Base-by-base conservation (phyloP, 1,140 invertebrate genomes). In the Magallana gigas region DNA sequence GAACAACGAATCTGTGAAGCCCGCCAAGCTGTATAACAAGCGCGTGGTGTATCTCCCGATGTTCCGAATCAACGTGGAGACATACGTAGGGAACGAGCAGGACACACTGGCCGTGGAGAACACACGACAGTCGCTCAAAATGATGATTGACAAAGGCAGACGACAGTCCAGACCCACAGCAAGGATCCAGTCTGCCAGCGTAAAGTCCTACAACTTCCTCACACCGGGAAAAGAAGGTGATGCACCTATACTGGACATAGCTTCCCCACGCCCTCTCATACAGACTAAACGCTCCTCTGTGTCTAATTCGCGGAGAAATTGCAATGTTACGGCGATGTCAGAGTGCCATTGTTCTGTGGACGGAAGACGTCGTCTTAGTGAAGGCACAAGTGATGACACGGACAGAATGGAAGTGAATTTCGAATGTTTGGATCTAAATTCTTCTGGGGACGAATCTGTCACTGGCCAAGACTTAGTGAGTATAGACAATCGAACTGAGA, bases 51-150 rank as follows among this genome's bases (percentile, higher is more conserved):
- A 90, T 57, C 80, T 91, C 9, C 91, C 91, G 57, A 87, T 90
- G 84, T 91, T 90, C 82, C 83, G 85, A 84, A 88, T 91, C 29
- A 91, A 91, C 68, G 82, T 91, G 57, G 85, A 88, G 36, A 91
- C 88, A 1, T 90, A 89, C 57, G 76, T 83, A 7, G 89, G 83
- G 0, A 87, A 90, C 58, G 23, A 60, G n/a, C 87, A 90, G 36
- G 89, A 91, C 23, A 81, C 84, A 11, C 80, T 62, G 57, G 83
- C 90, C 12, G 91, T 91, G 9, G 90, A 89, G 36, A 90, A 83
- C 5, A 90, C 91, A 0, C 71, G 91, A 18, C 87, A 91, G 81
- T 90, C 90, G 16, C 57, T 91, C 16, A 87, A 88, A 62, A 84
- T 87, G 62, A 84, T 91, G 56, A 86, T 91, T n/a, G 90, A 91